Evolutionary conservation across 2,888 invertebrate genomes (phyloP).

Genomic region (Morinoia aosen): DNA sequence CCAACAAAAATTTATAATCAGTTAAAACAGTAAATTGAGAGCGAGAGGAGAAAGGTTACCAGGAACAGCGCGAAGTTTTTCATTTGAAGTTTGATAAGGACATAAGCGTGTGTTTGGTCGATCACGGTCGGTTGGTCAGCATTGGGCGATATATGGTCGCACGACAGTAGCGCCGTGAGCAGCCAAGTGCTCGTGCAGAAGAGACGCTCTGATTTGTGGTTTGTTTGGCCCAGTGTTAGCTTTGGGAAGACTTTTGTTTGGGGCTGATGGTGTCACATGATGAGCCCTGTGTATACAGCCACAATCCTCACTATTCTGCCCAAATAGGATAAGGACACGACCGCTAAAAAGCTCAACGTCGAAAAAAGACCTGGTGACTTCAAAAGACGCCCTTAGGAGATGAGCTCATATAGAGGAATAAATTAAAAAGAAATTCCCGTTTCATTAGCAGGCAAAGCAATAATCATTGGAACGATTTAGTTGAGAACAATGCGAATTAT

Average conservation of each 20-base stretch:
- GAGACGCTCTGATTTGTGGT: constrained; percentile 46
- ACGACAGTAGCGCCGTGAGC: constrained; percentile 30
- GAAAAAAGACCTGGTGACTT: background rate
- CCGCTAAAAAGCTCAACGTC: background rate
- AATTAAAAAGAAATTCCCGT: background rate
- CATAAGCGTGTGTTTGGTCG: constrained; percentile 24
- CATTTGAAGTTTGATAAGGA: background rate
- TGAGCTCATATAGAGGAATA: background rate
- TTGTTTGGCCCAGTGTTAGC: constrained; percentile 48
- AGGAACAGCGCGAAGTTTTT: background rate
- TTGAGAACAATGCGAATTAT: background rate
- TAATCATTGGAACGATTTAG: background rate
- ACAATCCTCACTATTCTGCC: constrained; percentile 28
- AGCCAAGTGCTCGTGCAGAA: constrained; percentile 35
- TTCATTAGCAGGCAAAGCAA: background rate
- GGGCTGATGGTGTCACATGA: constrained; percentile 47
- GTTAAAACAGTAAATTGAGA: background rate
- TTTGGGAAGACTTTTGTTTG: constrained; percentile 46
- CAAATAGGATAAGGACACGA: constrained; percentile 30
- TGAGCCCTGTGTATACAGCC: constrained; percentile 40
- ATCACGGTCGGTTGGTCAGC: constrained; percentile 23
- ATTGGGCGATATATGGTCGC: background rate
- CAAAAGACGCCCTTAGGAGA: background rate
- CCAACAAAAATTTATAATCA: background rate
- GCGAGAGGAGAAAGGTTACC: background rate